phyloP scores from a whole-genome alignment of 2,797 vertebrate species.

The Pantherophis alleghaniensis region DNA sequence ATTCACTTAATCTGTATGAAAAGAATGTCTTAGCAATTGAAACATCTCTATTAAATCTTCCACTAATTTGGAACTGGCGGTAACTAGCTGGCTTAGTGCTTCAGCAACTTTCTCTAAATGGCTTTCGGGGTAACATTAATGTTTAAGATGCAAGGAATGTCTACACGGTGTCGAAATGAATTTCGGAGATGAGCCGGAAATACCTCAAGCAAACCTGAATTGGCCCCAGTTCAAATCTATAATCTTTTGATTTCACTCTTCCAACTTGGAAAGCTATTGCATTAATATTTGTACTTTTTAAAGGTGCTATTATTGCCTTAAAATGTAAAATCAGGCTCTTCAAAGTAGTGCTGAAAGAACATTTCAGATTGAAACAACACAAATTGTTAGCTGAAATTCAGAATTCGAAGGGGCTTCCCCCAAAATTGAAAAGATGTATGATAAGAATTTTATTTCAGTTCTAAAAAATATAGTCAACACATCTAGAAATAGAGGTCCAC shows the following conservation, averaged over 20 bases:
- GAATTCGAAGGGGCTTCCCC: neutral
- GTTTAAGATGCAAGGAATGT: neutral
- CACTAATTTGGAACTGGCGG: neutral
- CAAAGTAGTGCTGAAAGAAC: neutral
- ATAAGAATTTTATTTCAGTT: neutral
- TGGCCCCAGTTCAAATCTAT: neutral
- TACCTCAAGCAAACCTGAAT: neutral
- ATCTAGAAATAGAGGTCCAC: neutral
- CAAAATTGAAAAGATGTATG: neutral
- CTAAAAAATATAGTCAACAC: neutral
- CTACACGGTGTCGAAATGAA: too few relatives aligned
- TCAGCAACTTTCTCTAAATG: neutral
- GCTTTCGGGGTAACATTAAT: neutral
- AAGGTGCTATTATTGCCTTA: neutral
- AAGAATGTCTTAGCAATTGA: neutral
- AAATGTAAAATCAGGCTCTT: neutral
- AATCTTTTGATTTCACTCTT: neutral
- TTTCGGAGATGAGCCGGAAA: neutral
- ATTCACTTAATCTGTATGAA: constrained; percentile 21
- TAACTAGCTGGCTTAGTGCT: neutral
- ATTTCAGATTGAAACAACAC: neutral
- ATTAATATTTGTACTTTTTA: neutral
- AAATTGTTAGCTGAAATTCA: neutral
- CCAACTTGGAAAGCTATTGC: neutral
- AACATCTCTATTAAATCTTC: neutral